Percentiles rank a stretch among this genome's conserved stretches.
Evolutionary conservation across 2,797 vertebrate genomes (phyloP).

Genomic region (Clarias laeviceps): DNA sequence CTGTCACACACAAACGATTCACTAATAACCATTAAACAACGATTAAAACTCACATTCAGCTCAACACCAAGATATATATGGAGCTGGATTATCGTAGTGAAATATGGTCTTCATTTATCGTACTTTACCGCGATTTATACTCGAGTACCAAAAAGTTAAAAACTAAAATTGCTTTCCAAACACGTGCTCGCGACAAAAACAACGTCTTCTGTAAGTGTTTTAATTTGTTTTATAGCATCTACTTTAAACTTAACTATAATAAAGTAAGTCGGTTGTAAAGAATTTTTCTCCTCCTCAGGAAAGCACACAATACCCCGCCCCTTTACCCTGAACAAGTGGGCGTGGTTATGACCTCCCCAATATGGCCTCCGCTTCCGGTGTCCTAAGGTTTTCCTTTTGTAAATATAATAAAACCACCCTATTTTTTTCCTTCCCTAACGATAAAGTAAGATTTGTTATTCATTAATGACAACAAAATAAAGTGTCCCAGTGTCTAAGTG

Average conservation of each 20-base stretch:
- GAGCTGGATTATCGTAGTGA: neutral
- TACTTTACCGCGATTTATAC: neutral
- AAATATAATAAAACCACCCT: neutral
- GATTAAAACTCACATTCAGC: too few species aligned
- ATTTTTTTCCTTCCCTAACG: too few species aligned
- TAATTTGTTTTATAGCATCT: neutral
- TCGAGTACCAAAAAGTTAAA: neutral
- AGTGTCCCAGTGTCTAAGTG: too few species aligned
- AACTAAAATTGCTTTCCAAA: neutral
- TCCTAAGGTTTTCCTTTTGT: neutral
- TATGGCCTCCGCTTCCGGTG: neutral
- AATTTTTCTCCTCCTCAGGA: conserved; percentile 25
- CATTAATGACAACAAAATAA: too few species aligned
- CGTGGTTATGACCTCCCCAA: neutral
- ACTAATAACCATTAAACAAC: neutral
- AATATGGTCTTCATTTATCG: too few species aligned
- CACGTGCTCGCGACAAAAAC: neutral
- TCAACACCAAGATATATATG: too few species aligned
- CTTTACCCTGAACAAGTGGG: neutral
- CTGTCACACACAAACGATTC: neutral
- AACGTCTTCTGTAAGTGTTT: neutral
- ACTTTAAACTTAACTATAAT: neutral
- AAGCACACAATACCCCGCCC: neutral
- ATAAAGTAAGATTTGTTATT: too few species aligned
- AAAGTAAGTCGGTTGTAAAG: conserved; percentile 34